A percentile compares a stretch with the other conserved stretches of the same genome.
Conservation (phyloP, 1,140 invertebrate species). For the Ceratoteleas bidentatus region DNA sequence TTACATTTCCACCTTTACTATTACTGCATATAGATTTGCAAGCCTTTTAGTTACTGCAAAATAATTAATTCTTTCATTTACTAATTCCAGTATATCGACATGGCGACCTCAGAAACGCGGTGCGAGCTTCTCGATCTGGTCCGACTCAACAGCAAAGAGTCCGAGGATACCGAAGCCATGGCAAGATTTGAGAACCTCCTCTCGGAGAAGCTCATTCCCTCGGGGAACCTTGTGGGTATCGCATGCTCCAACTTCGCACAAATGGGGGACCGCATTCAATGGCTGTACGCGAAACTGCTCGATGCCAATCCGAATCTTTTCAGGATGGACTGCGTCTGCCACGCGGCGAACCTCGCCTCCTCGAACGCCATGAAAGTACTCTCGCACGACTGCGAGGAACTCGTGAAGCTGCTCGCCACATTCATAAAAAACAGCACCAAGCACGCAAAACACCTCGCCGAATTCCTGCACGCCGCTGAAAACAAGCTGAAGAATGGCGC, state of each 20-base stretch:
- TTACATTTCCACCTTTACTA: too few relatives aligned
- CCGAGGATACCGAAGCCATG: slow-evolving; percentile 5
- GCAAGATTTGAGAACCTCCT: slow-evolving; percentile 45
- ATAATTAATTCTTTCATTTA: too few relatives aligned
- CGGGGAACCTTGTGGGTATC: slow-evolving; percentile 43
- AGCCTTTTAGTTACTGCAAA: too few relatives aligned
- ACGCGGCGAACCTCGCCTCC: slow-evolving; percentile 11
- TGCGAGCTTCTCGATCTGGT: slow-evolving; percentile 42
- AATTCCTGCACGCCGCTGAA: slow-evolving; percentile 40
- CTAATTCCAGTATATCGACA: slow-evolving; percentile 37
- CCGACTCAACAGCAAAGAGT: slow-evolving; percentile 39
- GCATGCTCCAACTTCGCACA: slow-evolving; percentile 34
- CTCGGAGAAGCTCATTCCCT: slow-evolving; percentile 40
- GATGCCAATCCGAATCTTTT: slow-evolving; percentile 34
- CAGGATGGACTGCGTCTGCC: slow-evolving; percentile 44
- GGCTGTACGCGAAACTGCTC: slow-evolving; percentile 18
- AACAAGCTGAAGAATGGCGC: slow-evolving; percentile 48
- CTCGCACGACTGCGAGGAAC: slow-evolving; percentile 30
- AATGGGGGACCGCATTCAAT: slow-evolving; percentile 38
- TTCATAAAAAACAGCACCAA: slow-evolving; percentile 47
- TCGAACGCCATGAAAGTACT: slow-evolving; percentile 19
- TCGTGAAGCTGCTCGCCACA: slow-evolving; percentile 16
- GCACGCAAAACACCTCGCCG: slow-evolving; percentile 10
- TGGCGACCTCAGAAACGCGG: slow-evolving; percentile 18
- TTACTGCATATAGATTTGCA: too few relatives aligned